Conservation (phyloP, 2,797 vertebrate genomes). For the Leontopithecus rosalia region DNA sequence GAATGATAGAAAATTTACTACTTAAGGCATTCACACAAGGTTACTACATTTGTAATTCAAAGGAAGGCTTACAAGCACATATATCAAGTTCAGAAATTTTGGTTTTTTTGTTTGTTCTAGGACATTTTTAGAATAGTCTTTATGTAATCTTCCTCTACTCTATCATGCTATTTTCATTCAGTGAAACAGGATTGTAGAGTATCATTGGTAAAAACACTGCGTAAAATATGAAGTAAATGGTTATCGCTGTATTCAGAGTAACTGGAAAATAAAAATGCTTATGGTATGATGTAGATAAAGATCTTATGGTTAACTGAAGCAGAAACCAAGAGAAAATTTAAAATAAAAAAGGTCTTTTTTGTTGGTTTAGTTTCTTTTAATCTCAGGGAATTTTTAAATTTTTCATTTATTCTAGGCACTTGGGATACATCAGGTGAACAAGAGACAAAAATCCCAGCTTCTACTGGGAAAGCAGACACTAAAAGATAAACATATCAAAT, state of each 20-base stretch:
- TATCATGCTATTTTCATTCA: background rate
- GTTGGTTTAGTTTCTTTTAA: background rate
- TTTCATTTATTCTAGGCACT: background rate
- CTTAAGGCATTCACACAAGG: background rate
- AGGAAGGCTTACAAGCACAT: conserved; percentile 10
- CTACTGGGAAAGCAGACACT: background rate
- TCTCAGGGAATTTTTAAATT: background rate
- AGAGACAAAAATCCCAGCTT: conserved; percentile 21
- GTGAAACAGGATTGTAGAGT: conserved; percentile 25
- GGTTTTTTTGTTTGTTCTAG: background rate
- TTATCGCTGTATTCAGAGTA: background rate
- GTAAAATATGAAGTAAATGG: conserved; percentile 32
- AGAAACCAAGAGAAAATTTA: conserved; percentile 13
- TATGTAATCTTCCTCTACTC: background rate
- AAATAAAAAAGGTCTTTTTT: conserved; percentile 47
- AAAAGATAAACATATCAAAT: background rate
- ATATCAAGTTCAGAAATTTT: conserved; percentile 29
- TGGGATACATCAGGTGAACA: background rate
- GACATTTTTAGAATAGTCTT: conserved; percentile 42
- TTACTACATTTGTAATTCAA: conserved; percentile 30
- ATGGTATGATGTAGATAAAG: background rate
- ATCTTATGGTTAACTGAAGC: background rate
- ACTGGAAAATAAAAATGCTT: conserved; percentile 46
- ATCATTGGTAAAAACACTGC: conserved; percentile 34
- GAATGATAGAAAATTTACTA: conserved; percentile 26